Evolutionary conservation across 2,113 vertebrate genomes (phyloP).

Genomic region (Rhea americana): DNA sequence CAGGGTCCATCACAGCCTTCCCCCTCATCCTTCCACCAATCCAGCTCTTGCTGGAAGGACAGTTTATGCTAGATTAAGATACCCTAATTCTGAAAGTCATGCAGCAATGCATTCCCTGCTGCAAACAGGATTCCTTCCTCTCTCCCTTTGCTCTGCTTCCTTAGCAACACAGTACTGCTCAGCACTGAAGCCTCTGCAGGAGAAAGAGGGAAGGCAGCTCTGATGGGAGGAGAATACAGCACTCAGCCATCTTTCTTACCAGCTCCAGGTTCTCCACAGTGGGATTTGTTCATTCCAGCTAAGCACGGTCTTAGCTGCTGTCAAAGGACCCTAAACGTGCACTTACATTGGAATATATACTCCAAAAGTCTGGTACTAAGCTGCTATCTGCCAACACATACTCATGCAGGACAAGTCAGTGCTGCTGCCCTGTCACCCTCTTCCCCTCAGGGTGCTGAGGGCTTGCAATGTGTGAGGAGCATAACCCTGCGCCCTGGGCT

Average conservation of each 20-base stretch:
- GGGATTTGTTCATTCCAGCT: not conserved
- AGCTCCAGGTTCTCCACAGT: not conserved
- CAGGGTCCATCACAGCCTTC: not conserved
- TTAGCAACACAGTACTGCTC: constrained; percentile 30
- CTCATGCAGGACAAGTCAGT: not conserved
- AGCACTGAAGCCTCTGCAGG: not conserved
- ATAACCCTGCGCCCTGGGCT: not conserved
- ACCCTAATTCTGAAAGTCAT: not conserved
- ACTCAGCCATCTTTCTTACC: constrained; percentile 1
- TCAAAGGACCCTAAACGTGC: not conserved
- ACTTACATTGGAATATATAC: not conserved
- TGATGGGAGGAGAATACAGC: not conserved
- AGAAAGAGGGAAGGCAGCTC: not conserved
- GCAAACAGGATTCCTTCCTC: not conserved
- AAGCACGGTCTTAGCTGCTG: not conserved
- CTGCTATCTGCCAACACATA: not conserved
- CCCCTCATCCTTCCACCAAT: not conserved
- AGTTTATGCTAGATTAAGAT: not conserved
- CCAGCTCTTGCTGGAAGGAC: not conserved
- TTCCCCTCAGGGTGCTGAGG: not conserved
- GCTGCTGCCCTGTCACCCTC: not conserved
- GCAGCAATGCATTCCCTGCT: not conserved
- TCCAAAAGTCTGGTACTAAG: not conserved
- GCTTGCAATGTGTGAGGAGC: not conserved
- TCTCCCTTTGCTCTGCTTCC: constrained; percentile 17